Evolutionary conservation across 2,113 vertebrate genomes (phyloP), one percentile per base, ranked within the genome.

Genomic region (Takifugu bimaculatus): DNA sequence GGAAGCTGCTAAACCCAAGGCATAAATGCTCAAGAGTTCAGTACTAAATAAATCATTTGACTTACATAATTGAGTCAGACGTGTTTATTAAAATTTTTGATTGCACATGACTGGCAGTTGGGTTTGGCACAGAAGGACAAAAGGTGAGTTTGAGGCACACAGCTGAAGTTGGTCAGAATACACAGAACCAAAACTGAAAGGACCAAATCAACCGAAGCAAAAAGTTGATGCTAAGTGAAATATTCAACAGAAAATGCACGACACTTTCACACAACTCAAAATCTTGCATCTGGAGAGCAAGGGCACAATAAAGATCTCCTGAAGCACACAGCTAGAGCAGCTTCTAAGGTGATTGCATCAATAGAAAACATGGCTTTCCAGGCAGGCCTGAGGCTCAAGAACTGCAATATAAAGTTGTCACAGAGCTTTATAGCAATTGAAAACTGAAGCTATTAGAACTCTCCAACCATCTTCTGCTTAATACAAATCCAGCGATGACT

Each of bases 341-440:
- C 72, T 87, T 81, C 79, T 73, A 60, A 75, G 26, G 57, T 65
- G 29, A 55, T 67, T 65, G 60, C 76, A 63, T 65, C 10, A 65
- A 72, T 82, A 81, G 56, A 82, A 86, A 85, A 83, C 43, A 87
- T 86, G 85, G 82, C 82, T 87, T 85, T 65, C 77, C 49, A 67
- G 50, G 14, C 43, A 65, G 78, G 78, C 72, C 65, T 77, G 14
- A 65, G 72, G 69, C 80, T 10, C 13, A 26, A 69, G 4, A 60
- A 25, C 43, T 59, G 26, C 67, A 70, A 54, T 53, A 65, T 9
- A 39, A 39, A 11, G 35, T 39, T 10, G 20, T 3, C 35, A 10
- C 11, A 11, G 35, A 10, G 35, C 35, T 39, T 39, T 11, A 39
- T 39, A 9, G 9, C 4, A 4, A 39, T 39, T 39, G 5, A 39